A percentile compares a stretch with the other conserved stretches of the same genome.
phyloP scores from a whole-genome alignment of 2,113 vertebrate genomes.

The Varanus komodoensis region DNA sequence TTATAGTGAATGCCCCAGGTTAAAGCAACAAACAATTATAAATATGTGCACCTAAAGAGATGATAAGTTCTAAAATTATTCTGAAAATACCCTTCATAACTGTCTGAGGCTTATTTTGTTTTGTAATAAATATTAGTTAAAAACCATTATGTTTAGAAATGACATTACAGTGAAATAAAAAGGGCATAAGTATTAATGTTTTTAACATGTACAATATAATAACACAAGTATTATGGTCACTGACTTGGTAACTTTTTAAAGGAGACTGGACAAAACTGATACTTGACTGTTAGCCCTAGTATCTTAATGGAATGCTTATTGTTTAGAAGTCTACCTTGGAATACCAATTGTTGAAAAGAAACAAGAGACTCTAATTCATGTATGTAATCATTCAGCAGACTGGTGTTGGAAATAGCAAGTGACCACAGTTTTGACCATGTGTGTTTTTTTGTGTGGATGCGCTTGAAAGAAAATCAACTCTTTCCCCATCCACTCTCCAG shows the following conservation, averaged over 20 bases:
- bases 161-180: not conserved
- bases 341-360: not conserved
- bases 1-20: slow-evolving; percentile 52
- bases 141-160: too few relatives aligned
- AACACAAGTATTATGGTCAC: not conserved
- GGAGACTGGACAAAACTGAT: not conserved
- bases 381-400: not conserved
- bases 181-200: not conserved
- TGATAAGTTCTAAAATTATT: not conserved
- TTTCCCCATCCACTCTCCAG: too few relatives aligned
- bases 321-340: not conserved
- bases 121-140: too few relatives aligned
- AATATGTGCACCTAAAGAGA: not conserved
- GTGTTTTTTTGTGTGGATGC: too few relatives aligned
- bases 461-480: too few relatives aligned
- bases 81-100: slow-evolving; percentile 3
- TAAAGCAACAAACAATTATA: slow-evolving; percentile 30
- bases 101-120: too few relatives aligned
- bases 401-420: not conserved
- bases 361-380: not conserved
- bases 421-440: too few relatives aligned
- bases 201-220: not conserved
- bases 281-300: not conserved
- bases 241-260: not conserved
- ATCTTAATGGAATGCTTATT: not conserved